Percentiles rank a stretch among this genome's conserved stretches.
phyloP scores from a whole-genome alignment of 2,797 vertebrate genomes.

The Momotus momota region DNA sequence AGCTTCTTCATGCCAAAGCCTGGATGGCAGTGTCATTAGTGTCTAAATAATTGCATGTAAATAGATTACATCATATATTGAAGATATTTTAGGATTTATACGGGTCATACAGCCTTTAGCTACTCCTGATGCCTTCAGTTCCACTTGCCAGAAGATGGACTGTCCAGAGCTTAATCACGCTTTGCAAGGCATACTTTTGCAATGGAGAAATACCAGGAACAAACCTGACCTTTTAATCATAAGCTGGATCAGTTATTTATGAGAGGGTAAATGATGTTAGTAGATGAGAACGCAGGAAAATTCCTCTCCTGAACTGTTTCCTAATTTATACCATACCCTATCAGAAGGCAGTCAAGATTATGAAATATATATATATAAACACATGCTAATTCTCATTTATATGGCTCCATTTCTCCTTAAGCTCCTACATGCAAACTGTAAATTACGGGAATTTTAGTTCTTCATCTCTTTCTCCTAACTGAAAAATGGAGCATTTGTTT shows the following conservation, averaged over 20 bases:
- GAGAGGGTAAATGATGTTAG: background rate
- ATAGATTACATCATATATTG: background rate
- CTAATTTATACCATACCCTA: background rate
- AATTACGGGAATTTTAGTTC: background rate
- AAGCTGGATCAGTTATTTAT: background rate
- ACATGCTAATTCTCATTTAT: background rate
- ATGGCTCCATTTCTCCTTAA: background rate
- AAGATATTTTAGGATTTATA: background rate
- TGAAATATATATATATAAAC: accelerated
- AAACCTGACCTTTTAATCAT: background rate
- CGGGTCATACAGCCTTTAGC: background rate
- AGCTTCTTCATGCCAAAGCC: background rate
- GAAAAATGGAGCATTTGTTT: background rate
- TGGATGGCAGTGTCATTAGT: background rate
- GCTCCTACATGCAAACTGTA: background rate
- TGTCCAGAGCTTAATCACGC: background rate
- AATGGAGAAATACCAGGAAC: background rate
- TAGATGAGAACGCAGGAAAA: background rate
- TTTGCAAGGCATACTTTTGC: background rate
- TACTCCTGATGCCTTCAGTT: background rate
- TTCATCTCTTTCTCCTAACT: background rate
- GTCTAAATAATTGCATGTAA: background rate
- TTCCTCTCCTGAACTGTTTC: background rate
- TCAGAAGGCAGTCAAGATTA: background rate
- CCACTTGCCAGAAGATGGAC: background rate